Conservation (phyloP, 2,888 invertebrate genomes). For the Volucella zonaria region DNA sequence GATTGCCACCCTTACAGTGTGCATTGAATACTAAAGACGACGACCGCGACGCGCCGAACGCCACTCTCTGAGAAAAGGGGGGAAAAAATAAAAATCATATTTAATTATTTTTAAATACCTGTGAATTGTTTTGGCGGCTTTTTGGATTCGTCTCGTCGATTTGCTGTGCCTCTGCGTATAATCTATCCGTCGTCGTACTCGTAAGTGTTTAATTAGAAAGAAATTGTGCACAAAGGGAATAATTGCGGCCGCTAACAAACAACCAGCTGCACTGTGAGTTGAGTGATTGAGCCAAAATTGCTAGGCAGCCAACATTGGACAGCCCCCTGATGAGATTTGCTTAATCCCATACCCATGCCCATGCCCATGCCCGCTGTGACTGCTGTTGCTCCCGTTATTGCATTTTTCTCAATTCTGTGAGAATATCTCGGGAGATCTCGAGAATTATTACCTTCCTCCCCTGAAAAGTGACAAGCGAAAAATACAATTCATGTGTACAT, state of each 20-base stretch:
- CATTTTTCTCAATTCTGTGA: slow-evolving; percentile 45
- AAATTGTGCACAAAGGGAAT: slow-evolving; percentile 51
- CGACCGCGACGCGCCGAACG: slow-evolving; percentile 13
- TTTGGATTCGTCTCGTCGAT: slow-evolving; percentile 25
- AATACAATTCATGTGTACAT: slow-evolving; percentile 15
- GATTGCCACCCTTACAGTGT: slow-evolving; percentile 61
- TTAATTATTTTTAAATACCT: slow-evolving; percentile 66
- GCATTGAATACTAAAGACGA: slow-evolving; percentile 61
- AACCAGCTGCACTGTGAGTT: slow-evolving; percentile 33
- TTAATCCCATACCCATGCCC: slow-evolving; percentile 44
- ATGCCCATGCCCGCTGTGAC: slow-evolving; percentile 36
- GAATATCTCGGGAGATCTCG: slow-evolving; percentile 68
- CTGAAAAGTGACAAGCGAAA: background rate
- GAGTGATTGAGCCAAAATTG: slow-evolving; percentile 64
- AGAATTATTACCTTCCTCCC: slow-evolving; percentile 10
- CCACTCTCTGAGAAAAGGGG: slow-evolving; percentile 40
- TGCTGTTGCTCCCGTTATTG: background rate
- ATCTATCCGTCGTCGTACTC: slow-evolving; percentile 10
- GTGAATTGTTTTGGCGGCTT: slow-evolving; percentile 52
- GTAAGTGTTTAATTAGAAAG: slow-evolving; percentile 56
- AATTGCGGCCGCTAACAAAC: background rate
- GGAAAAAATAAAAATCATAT: slow-evolving; percentile 25
- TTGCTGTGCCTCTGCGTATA: slow-evolving; percentile 48
- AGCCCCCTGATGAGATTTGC: slow-evolving; percentile 36
- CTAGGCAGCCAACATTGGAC: slow-evolving; percentile 17